Evolutionary conservation across 35 echinoderm and acorn worm genomes (phyloP).

Genomic region (Strongylocentrotus purpuratus): DNA sequence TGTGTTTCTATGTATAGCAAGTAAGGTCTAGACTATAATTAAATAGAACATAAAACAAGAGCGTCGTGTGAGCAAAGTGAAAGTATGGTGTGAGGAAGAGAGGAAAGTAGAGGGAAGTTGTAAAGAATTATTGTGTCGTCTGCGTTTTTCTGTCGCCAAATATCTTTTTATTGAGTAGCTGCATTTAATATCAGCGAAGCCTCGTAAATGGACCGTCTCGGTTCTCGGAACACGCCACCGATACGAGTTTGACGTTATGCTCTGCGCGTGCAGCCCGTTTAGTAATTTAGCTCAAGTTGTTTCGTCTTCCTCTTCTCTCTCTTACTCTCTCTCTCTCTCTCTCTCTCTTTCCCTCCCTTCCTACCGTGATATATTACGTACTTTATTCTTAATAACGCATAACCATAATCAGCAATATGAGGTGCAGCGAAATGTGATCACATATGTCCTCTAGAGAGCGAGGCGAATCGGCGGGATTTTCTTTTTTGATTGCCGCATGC

Average conservation of each 20-base stretch:
- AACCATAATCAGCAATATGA: constrained; percentile 46
- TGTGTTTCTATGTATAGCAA: background rate
- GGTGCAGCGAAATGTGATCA: constrained; percentile 47
- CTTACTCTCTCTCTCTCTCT: background rate
- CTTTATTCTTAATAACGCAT: constrained; percentile 54
- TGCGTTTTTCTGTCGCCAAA: background rate
- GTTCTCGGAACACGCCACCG: background rate
- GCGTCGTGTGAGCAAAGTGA: background rate
- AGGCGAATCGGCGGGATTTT: constrained; percentile 30
- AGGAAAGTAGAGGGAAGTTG: background rate
- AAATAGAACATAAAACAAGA: background rate
- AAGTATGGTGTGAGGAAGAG: background rate
- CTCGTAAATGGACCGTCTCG: background rate
- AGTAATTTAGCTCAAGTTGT: constrained; percentile 20
- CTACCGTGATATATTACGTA: constrained; percentile 44
- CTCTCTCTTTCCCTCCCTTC: background rate
- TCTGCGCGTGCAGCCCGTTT: constrained; percentile 30
- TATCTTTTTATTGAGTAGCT: constrained; percentile 4
- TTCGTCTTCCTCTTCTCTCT: background rate
- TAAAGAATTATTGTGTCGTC: constrained; percentile 9
- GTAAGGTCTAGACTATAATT: background rate
- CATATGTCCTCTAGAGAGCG: constrained; percentile 36
- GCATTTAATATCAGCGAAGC: background rate
- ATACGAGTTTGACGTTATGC: constrained; percentile 25
- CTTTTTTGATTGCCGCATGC: constrained; percentile 46